These are phyloP conservation scores for Trochalopteron elliotii DNA, from an alignment of 2,113 vertebrate genomes.

Conservation along the genomic window DNA sequence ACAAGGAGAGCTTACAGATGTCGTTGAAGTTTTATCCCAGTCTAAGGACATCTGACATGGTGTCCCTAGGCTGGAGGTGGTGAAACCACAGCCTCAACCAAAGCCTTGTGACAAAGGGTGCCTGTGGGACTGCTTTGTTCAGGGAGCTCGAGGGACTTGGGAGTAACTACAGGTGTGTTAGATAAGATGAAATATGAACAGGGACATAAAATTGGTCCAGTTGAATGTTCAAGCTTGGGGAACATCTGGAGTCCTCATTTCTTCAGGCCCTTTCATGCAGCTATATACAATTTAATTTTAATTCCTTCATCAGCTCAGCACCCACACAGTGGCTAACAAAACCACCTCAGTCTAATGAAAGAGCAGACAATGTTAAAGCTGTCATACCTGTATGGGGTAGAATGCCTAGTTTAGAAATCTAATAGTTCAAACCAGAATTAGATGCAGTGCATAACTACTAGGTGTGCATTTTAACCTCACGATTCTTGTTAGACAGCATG, in stretches of 20 bases:
- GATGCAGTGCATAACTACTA: not conserved
- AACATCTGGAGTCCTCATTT: not conserved
- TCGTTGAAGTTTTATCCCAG: not conserved
- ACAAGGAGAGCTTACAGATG: not conserved
- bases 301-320: not conserved
- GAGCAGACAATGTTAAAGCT: not conserved
- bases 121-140: not conserved
- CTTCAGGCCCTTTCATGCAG: not conserved
- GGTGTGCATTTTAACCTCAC: not conserved
- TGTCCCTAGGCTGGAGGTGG: not conserved
- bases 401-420: not conserved
- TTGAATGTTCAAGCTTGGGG: not conserved
- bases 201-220: not conserved
- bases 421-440: not conserved
- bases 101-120: not conserved
- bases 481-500: not conserved
- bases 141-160: not conserved
- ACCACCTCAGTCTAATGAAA: not conserved
- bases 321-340: not conserved
- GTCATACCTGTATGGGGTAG: not conserved
- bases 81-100: not conserved
- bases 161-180: not conserved
- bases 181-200: not conserved
- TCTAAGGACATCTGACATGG: accelerated
- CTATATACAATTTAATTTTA: not conserved